Base-by-base conservation (phyloP, 2,797 vertebrate species). In the Oreochromis mossambicus region DNA sequence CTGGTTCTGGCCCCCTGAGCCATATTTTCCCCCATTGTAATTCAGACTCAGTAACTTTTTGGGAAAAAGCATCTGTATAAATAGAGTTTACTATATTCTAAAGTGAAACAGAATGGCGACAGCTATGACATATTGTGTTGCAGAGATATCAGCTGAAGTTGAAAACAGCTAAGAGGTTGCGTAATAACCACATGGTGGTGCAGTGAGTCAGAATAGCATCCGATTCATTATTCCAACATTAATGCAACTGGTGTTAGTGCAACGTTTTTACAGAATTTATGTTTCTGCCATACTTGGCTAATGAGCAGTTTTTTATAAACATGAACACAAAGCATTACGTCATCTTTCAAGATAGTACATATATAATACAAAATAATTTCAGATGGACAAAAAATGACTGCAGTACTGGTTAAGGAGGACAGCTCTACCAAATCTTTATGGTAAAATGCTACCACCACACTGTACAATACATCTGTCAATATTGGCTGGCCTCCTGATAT, bases 401-500 rank as follows among this genome's bases (percentile, higher is more conserved):
- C 13, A 70, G n/a, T 70, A 0, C 63, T 70, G 12, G 63, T 26
- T 43, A 6, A 43, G 38, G 63, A 7, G 63, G 21, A 26, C 13
- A 43, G 13, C 5, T 15, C 38, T 43, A 43, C 7, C n/a, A 43
- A 41, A 68, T 43, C 13, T 70, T 70, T 43, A 70, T 70, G 63
- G 63, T 68, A 68, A 68, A 68, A 68, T 43, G 13, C 21, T 70
- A 10, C 66, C 38, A 43, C 13, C 66, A 70, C 38, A 43, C 66
- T 26, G 21, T 17, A 26, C 21, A 15, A 66, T 66, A 2, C 19
- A 0, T 21, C 0, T 38, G 61, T 19, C 61, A 46, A 4, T 70
- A 26, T 46, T 43, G 14, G 4, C 66, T 17, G 21, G 38, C 63
- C 38, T 68, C 63, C 13, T 3, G 13, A 6, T 70, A 14, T 17